Conservation (phyloP, 1,140 invertebrate genomes). For the Euwallacea fornicatus region DNA sequence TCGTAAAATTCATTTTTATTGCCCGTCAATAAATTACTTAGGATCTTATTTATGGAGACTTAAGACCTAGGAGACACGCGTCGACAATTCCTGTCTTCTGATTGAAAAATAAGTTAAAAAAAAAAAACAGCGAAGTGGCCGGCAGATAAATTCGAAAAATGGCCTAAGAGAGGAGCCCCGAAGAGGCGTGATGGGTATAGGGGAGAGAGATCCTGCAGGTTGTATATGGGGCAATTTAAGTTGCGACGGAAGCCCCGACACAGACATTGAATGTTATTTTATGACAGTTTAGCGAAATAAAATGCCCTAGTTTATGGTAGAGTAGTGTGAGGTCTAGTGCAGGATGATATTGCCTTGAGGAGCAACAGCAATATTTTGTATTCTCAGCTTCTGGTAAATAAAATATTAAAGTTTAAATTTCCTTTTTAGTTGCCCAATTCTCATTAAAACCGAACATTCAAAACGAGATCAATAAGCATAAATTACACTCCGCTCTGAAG, state of each 20-base stretch:
- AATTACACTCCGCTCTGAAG: too few relatives aligned
- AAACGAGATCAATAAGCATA: too few relatives aligned
- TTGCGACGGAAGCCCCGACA: constrained; percentile 11
- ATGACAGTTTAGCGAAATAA: constrained; percentile 25
- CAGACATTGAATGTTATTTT: constrained; percentile 21
- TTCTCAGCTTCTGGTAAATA: too few relatives aligned
- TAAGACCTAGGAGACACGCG: constrained; percentile 9
- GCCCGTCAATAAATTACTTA: constrained; percentile 28
- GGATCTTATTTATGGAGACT: constrained; percentile 12
- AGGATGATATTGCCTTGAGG: background rate
- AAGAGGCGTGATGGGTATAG: background rate
- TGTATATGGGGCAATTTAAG: constrained; percentile 11
- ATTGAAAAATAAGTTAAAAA: too few relatives aligned
- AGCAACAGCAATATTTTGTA: too few relatives aligned
- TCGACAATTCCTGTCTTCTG: constrained; percentile 6
- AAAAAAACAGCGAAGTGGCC: background rate
- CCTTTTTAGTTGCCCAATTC: too few relatives aligned
- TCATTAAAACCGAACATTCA: too few relatives aligned
- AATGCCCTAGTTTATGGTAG: constrained; percentile 11
- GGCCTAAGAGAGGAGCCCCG: background rate
- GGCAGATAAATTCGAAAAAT: background rate
- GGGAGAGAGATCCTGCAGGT: constrained; percentile 5
- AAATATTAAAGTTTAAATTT: too few relatives aligned
- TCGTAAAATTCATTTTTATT: constrained; percentile 29
- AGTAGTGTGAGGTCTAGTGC: constrained; percentile 16